Base-by-base conservation (phyloP, 2,888 invertebrate species). In the Linnaemya vulpina region DNA sequence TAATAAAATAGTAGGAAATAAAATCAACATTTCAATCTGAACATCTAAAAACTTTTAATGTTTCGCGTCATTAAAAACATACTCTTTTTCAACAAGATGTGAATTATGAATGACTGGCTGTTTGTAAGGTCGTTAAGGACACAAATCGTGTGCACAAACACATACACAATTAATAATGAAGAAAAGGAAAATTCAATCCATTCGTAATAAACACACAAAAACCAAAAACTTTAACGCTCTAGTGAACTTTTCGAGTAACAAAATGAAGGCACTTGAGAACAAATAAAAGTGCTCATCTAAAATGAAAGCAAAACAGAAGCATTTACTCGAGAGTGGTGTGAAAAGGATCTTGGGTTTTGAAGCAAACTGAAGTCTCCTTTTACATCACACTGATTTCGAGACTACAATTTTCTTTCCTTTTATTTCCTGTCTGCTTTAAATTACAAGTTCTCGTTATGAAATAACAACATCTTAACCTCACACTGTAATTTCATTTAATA, bases 221-320 rank as follows among this genome's bases (percentile, higher is more conserved):
- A n/a, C n/a, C n/a, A n/a, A n/a, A n/a, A 67, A 58, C 60, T 68
- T 81, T 68, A 81, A 78, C 70, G 71, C 70, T 78, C 78, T 55
- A 62, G 22, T 78, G 43, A 62, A 78, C 68, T 38, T 30, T 38
- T 30, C 62, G 13, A 53, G 20, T 1, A 30, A 67, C 65, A 15
- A n/a, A 65, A 46, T 13, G 25, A 17, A 30, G 40, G 17, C 51
- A 20, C 15, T 46, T 46, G 15, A 46, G 7, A 46, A n/a, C n/a
- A 46, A 46, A 9, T 10, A 49, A 20, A 35, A 25, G 35, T 38
- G 62, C 15, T 51, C 49, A 46, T 7, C 46, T 46, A 73, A n/a
- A n/a, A 73, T 22, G 40, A 58, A 22, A 25, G 13, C 11, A 55
- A 70, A 53, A n/a, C n/a, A n/a, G n/a, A n/a, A n/a, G n/a, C n/a